phyloP scores from a whole-genome alignment of 2,797 vertebrate genomes.

The Neomorphus geoffroyi region DNA sequence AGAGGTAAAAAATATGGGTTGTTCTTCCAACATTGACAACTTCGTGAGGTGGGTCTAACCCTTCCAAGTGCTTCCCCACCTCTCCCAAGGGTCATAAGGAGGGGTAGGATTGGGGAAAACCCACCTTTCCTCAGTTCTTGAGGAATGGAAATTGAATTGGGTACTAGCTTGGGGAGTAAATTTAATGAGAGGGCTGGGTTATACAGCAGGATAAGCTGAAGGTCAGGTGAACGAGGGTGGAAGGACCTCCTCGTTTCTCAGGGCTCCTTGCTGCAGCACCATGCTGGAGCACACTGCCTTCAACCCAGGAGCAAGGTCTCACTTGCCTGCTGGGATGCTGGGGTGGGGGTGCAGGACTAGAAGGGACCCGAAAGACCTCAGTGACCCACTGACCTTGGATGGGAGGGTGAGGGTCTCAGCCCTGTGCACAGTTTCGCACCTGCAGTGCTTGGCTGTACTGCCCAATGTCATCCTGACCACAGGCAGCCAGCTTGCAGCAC shows the following conservation, averaged over 20 bases:
- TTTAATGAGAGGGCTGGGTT: neutral
- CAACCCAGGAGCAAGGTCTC: neutral
- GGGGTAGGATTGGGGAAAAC: neutral
- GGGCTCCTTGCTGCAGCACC: neutral
- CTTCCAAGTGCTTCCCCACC: neutral
- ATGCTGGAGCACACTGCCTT: neutral
- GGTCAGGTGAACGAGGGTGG: neutral
- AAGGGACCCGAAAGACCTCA: neutral
- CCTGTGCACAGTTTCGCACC: neutral
- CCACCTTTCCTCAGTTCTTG: neutral
- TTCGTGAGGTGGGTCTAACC: neutral
- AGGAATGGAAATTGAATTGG: neutral
- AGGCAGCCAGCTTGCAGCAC: neutral
- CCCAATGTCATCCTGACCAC: accelerated
- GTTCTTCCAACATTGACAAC: neutral
- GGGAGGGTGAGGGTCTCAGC: neutral
- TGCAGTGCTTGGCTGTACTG: neutral
- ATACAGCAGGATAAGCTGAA: neutral
- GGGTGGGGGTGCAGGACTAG: neutral
- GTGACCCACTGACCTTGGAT: neutral
- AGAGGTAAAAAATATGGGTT: neutral
- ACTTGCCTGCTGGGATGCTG: accelerated
- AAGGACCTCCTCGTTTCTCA: neutral
- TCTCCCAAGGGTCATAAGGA: neutral
- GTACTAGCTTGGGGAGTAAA: neutral